Conservation (phyloP, 2,797 vertebrate species). For the Champsocephalus esox region DNA sequence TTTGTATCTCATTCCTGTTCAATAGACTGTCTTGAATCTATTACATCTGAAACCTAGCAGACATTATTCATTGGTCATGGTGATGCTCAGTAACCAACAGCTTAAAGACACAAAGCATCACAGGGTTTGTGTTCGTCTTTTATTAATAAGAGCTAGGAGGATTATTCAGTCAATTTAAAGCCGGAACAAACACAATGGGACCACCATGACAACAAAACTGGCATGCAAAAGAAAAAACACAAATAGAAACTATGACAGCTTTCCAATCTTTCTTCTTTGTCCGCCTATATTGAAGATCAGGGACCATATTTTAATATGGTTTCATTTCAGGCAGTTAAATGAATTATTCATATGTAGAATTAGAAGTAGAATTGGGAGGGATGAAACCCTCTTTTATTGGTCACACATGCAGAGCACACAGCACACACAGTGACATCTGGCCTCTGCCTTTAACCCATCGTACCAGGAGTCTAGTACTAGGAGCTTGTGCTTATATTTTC, state of each 20-base stretch:
- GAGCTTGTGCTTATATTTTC: neutral
- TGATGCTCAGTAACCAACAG: conserved; percentile 34
- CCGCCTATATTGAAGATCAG: neutral
- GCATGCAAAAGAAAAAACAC: neutral
- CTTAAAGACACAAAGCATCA: conserved; percentile 40
- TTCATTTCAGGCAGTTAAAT: neutral
- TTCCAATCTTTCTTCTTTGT: neutral
- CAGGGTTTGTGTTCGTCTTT: conserved; percentile 28
- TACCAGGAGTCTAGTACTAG: too few relatives aligned
- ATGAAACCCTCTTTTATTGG: too few relatives aligned
- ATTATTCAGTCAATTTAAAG: conserved; percentile 17
- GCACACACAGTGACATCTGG: too few relatives aligned
- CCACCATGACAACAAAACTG: conserved; percentile 1
- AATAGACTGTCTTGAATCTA: conserved; percentile 28
- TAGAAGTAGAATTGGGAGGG: too few relatives aligned
- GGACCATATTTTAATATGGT: neutral
- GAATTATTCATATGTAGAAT: neutral
- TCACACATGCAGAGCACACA: too few relatives aligned
- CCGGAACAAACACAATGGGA: neutral
- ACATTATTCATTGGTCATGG: conserved; percentile 23
- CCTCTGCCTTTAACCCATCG: too few relatives aligned
- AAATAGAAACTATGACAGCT: neutral
- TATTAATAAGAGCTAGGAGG: conserved; percentile 22
- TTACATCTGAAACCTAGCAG: conserved; percentile 57
- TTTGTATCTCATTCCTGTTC: conserved; percentile 16